Conservation (phyloP, 2,113 vertebrate genomes). For the Callithrix jacchus region DNA sequence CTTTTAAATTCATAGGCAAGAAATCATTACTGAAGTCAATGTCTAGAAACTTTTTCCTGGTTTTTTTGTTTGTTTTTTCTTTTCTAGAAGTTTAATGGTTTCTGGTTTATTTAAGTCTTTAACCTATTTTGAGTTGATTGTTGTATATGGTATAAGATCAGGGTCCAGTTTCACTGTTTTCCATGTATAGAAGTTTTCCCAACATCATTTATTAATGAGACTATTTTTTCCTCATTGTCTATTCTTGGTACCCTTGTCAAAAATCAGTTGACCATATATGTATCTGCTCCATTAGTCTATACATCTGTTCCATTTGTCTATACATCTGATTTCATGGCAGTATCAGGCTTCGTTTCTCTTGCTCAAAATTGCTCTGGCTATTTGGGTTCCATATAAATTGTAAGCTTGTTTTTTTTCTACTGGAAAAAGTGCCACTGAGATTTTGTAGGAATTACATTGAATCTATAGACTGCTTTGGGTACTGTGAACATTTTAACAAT, state of each 20-base stretch:
- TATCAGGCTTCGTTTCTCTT: background rate
- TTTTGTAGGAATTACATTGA: background rate
- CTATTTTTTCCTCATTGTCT: background rate
- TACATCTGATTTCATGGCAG: background rate
- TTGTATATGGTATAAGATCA: no score
- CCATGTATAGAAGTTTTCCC: background rate
- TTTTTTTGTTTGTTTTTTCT: background rate
- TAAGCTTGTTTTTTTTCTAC: background rate
- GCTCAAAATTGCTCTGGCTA: background rate
- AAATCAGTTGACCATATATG: background rate
- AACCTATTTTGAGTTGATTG: background rate
- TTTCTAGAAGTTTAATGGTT: background rate
- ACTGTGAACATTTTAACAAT: background rate
- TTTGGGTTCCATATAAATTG: background rate
- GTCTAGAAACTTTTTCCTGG: background rate
- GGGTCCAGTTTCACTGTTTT: background rate
- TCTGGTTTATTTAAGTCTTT: background rate
- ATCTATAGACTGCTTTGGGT: background rate
- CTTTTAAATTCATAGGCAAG: background rate
- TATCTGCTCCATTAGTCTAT: background rate
- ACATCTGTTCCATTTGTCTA: background rate
- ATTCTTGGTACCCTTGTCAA: background rate
- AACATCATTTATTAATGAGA: background rate
- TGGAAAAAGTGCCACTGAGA: background rate
- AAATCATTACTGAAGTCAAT: background rate